Conservation (phyloP, 2,797 vertebrate species). For the Sebastes alutus region DNA sequence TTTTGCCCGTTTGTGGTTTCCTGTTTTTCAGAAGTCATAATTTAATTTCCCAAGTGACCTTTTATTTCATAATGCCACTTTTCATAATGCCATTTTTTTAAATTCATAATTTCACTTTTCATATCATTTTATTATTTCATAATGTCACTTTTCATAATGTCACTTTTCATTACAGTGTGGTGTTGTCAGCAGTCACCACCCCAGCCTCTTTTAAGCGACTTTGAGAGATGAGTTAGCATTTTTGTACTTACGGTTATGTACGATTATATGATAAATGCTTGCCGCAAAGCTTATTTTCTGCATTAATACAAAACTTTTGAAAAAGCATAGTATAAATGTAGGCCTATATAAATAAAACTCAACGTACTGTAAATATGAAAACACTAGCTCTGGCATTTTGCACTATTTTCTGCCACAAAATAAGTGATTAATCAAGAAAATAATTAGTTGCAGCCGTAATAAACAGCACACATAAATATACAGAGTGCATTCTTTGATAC, state of each 20-base stretch:
- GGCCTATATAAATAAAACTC: no score
- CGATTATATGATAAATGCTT: no score
- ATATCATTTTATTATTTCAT: not conserved
- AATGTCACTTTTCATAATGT: no score
- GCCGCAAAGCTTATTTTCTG: no score
- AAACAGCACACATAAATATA: not conserved
- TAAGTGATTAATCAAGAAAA: not conserved
- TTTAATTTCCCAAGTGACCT: not conserved
- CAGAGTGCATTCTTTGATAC: not conserved
- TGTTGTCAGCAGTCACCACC: not conserved
- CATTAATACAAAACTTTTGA: accelerated
- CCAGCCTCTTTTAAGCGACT: not conserved
- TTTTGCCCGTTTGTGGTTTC: no score
- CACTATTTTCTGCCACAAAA: not conserved
- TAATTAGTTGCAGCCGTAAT: not conserved
- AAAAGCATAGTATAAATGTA: no score
- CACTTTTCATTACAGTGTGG: not conserved
- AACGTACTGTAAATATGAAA: not conserved
- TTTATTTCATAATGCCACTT: not conserved
- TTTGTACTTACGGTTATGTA: no score
- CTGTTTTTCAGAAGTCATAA: not conserved
- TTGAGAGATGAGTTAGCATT: no score
- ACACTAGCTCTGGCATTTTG: not conserved
- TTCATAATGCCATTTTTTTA: no score
- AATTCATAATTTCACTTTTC: no score